A percentile compares a stretch with the other conserved stretches of the same genome.
Evolutionary conservation across 2,797 vertebrate genomes (phyloP).

Genomic region (Sus cebifrons): DNA sequence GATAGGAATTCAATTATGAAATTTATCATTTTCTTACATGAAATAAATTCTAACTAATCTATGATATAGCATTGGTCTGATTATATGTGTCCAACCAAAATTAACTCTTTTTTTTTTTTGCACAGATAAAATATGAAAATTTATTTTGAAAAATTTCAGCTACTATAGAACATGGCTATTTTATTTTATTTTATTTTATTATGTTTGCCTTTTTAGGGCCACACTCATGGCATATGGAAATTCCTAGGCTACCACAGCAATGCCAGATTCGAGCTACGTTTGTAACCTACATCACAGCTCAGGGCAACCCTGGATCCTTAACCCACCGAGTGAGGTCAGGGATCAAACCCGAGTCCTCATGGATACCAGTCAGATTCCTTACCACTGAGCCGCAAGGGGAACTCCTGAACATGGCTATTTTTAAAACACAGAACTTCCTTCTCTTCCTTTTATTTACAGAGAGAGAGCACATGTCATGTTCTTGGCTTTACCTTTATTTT

Average conservation of each 20-base stretch:
- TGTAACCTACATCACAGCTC: no score
- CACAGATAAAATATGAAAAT: background rate
- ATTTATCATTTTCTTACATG: background rate
- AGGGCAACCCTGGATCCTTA: no score
- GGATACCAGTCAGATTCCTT: no score
- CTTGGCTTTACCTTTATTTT: background rate
- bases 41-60: background rate
- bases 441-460: background rate
- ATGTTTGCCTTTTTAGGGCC: no score
- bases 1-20: background rate
- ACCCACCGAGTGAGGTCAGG: no score
- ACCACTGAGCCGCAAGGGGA: no score
- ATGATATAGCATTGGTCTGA: background rate
- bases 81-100: background rate
- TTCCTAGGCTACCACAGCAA: no score
- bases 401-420: no score
- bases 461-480: accelerated
- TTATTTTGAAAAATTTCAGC: background rate
- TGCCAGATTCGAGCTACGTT: no score
- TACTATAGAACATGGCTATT: background rate
- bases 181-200: no score
- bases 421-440: background rate
- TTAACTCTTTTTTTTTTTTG: background rate
- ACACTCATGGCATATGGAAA: no score
- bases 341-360: no score